These are phyloP conservation scores for Rhyacophila brunnea DNA, from an alignment of 1,140 invertebrate genomes.

Conservation along the genomic window DNA sequence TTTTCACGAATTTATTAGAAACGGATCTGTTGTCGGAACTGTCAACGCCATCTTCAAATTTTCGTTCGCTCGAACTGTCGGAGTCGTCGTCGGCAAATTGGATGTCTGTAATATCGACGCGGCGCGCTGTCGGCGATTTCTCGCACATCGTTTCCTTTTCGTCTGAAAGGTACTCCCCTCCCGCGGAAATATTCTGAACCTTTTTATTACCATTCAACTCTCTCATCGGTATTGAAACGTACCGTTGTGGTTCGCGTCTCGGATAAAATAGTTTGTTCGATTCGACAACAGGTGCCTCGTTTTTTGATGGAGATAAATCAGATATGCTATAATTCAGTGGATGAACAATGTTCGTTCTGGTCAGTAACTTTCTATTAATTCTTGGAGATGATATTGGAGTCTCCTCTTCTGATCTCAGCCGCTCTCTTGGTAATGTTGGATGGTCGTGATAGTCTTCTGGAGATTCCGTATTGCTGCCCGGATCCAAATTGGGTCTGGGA, in stretches of 20 bases:
- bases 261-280: slow-evolving; percentile 7
- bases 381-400: slow-evolving; percentile 46
- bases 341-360: slow-evolving; percentile 49
- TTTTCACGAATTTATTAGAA: slow-evolving; percentile 3
- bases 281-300: slow-evolving; percentile 13
- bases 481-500: slow-evolving; percentile 52
- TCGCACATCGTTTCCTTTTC: slow-evolving; percentile 40
- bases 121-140: slow-evolving; percentile 42
- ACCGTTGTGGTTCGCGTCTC: slow-evolving; percentile 20
- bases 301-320: slow-evolving; percentile 29
- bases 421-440: slow-evolving; percentile 8
- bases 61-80: slow-evolving; percentile 49
- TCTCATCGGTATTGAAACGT: slow-evolving; percentile 47
- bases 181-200: slow-evolving; percentile 39
- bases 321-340: slow-evolving; percentile 49
- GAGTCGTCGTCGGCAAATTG: slow-evolving; percentile 53
- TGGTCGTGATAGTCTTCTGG: slow-evolving; percentile 44
- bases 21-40: background rate
- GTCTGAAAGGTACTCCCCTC: slow-evolving; percentile 41
- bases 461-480: slow-evolving; percentile 56
- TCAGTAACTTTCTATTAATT: slow-evolving; percentile 41
- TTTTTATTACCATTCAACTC: slow-evolving; percentile 40
- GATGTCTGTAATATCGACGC: slow-evolving; percentile 44
- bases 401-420: slow-evolving; percentile 37
- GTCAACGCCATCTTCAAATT: slow-evolving; percentile 19